Evolutionary conservation across 2,797 vertebrate genomes (phyloP).

Genomic region (Sylvilagus floridanus): DNA sequence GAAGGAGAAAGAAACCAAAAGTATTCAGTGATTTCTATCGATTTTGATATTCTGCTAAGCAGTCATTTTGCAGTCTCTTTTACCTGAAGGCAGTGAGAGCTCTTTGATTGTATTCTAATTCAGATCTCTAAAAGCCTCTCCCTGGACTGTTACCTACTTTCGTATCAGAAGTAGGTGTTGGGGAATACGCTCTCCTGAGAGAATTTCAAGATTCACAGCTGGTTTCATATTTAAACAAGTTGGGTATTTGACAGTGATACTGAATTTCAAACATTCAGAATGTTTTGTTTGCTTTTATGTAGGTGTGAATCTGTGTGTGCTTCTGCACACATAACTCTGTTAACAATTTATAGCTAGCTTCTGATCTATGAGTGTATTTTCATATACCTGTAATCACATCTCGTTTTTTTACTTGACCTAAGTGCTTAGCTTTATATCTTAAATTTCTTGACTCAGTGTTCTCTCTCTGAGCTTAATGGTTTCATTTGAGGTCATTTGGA

Average conservation of each 20-base stretch:
- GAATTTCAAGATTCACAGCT: not conserved
- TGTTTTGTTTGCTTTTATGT: not conserved
- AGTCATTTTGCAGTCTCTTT: not conserved
- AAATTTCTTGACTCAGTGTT: not conserved
- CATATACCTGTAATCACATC: not conserved
- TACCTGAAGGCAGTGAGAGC: not conserved
- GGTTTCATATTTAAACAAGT: not conserved
- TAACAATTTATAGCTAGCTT: not conserved
- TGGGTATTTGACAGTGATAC: not conserved
- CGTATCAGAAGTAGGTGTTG: not conserved
- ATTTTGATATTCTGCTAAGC: not conserved
- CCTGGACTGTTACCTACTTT: not conserved
- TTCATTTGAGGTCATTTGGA: slow-evolving; percentile 21
- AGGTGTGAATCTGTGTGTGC: rapidly evolving
- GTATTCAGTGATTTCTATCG: not conserved
- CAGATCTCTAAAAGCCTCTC: not conserved
- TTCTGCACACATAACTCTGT: not conserved
- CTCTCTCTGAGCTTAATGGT: not conserved
- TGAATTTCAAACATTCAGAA: not conserved
- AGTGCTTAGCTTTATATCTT: slow-evolving; percentile 19
- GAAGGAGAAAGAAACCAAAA: not conserved
- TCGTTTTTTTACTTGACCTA: slow-evolving; percentile 7
- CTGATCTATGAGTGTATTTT: not conserved
- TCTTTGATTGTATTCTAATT: not conserved
- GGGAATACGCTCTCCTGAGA: not conserved